Base-by-base conservation (phyloP, 2,888 invertebrate genomes). In the Eudasyphora cyanicolor region DNA sequence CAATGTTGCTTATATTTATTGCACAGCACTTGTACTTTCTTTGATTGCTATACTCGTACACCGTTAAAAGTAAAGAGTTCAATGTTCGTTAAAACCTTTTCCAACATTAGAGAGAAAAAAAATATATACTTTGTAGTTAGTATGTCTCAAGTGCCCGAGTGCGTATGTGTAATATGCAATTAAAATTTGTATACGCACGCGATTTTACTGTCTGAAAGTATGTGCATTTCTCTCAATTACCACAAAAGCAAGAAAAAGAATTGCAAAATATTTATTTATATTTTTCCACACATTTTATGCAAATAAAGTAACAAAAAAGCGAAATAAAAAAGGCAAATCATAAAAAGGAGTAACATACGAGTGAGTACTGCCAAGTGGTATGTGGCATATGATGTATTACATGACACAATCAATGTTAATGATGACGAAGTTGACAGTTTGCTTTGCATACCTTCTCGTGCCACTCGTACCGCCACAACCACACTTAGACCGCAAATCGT, bases 341-440 rank as follows among this genome's bases (percentile, higher is more conserved):
- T 54, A 76, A 73, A 71, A 76, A 75, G 62, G 73, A 67, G 64
- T 29, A n/a, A 67, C 51, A 79, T 64, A 70, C 54, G 49, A 70
- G n/a, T 75, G 54, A 21, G 24, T 29, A 76, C 71, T 78, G 75
- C 75, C 73, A 78, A 78, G 75, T 62, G n/a, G n/a, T n/a, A 60
- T 29, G 60, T 60, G 64, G 21, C 64, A 64, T 64, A 38, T 84
- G 83, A 81, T 84, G 84, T 78, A 78, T 80, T 71, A 81, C 78
- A 78, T 83, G 80, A 80, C 80, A 80, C 80, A 80, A 80, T 75
- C 80, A 80, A 83, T 83, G 83, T 80, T 83, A 83, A 83, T 80
- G 80, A 78, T 83, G 83, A 83, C 64, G 77, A 78, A 80, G 83
- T 78, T 81, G 80, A 84, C 75, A 70, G 76, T 60, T 82, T 79